Evolutionary conservation across 1,140 invertebrate species (phyloP).

Genomic region (Magallana angulata): DNA sequence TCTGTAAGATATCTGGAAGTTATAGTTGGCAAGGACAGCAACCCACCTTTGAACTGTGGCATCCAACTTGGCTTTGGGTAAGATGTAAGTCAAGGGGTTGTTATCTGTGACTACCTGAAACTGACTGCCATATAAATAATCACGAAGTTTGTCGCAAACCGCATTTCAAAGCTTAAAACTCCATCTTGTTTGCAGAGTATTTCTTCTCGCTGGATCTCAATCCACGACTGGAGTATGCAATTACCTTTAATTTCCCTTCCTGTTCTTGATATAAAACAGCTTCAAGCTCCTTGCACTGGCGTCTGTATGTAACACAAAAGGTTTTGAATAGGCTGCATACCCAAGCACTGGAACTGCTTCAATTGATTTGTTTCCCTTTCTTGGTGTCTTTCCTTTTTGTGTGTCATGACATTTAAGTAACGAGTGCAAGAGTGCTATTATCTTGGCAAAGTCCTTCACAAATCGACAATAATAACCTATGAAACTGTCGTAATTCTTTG

Average conservation of each 20-base stretch:
- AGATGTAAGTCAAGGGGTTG: constrained; percentile 48
- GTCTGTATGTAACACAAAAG: no score
- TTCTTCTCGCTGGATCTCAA: constrained; percentile 50
- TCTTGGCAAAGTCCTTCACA: no score
- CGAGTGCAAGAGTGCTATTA: no score
- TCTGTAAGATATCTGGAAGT: constrained; percentile 11
- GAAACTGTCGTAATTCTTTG: no score
- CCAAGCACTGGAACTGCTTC: constrained; percentile 64
- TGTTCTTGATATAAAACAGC: no score
- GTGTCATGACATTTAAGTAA: constrained; percentile 50
- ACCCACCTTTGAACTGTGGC: constrained; percentile 51
- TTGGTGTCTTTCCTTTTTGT: no score
- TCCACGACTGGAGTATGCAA: constrained; percentile 59
- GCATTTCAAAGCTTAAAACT: constrained; percentile 50
- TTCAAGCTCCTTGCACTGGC: constrained; percentile 76
- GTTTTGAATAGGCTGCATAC: constrained; percentile 73
- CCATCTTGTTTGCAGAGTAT: constrained; percentile 44
- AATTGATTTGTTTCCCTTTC: background rate
- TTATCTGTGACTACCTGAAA: constrained; percentile 46
- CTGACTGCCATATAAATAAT: constrained; percentile 44
- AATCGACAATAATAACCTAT: no score
- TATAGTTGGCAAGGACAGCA: constrained; percentile 39
- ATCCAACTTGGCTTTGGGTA: constrained; percentile 41
- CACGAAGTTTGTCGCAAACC: constrained; percentile 47
- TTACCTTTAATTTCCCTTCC: constrained; percentile 63